Conservation (phyloP, 2,797 vertebrate genomes). For the Adelosebastes latens region DNA sequence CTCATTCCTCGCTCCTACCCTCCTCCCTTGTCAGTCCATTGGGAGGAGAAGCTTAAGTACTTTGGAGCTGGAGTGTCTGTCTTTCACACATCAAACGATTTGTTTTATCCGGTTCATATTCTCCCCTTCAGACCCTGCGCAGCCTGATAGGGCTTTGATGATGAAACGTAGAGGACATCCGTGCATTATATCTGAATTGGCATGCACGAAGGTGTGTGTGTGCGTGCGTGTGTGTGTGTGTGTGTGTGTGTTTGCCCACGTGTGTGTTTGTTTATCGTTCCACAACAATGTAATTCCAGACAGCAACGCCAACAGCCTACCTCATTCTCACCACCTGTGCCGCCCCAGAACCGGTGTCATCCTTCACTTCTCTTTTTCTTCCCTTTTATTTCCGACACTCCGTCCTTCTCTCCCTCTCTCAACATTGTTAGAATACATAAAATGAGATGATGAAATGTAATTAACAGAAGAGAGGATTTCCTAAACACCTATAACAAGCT, state of each 20-base stretch:
- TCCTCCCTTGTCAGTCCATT: slow-evolving; percentile 75
- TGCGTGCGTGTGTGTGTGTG: slow-evolving; percentile 14
- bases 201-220: slow-evolving; percentile 69
- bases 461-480: slow-evolving; percentile 30
- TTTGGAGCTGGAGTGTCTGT: slow-evolving; percentile 86
- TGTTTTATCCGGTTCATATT: slow-evolving; percentile 88
- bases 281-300: slow-evolving; percentile 65
- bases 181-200: slow-evolving; percentile 80
- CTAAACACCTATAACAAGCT: slow-evolving; percentile 31
- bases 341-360: slow-evolving; percentile 28
- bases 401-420: not conserved
- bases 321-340: slow-evolving; percentile 52
- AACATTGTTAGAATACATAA: not conserved
- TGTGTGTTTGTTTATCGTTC: slow-evolving; percentile 38
- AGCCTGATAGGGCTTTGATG: slow-evolving; percentile 85
- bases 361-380: slow-evolving; percentile 2
- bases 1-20: slow-evolving; percentile 67
- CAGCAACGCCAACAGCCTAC: slow-evolving; percentile 35
- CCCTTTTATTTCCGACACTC: not conserved
- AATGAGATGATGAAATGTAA: slow-evolving; percentile 13
- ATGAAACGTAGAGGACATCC: slow-evolving; percentile 88
- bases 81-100: slow-evolving; percentile 89
- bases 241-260: not conserved
- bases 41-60: slow-evolving; percentile 87
- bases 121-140: slow-evolving; percentile 83